These are phyloP conservation scores for Zonotrichia albicollis DNA, from an alignment of 2,797 vertebrate genomes.

Conservation along the genomic window DNA sequence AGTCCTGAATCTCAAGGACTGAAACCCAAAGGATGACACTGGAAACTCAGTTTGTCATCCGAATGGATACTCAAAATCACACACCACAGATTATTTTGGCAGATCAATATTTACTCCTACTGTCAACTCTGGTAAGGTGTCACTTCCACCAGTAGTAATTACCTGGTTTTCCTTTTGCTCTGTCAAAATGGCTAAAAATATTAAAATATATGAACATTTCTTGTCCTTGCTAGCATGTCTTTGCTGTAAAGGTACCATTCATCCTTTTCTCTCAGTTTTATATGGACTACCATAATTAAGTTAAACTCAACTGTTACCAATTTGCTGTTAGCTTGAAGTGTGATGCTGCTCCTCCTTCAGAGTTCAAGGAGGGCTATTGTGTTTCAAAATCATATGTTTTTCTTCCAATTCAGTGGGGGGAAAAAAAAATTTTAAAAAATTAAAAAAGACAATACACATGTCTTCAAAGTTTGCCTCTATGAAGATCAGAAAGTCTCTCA, in stretches of 20 bases:
- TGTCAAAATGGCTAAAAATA: background rate
- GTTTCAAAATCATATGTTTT: background rate
- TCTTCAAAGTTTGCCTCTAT: background rate
- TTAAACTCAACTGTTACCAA: background rate
- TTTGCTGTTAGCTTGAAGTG: background rate
- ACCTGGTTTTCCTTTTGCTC: background rate
- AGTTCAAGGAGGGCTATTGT: background rate
- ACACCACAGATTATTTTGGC: background rate
- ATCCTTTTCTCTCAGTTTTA: background rate
- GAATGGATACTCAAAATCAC: background rate
- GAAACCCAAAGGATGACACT: background rate
- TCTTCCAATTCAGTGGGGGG: fast-evolving
- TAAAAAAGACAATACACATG: fast-evolving
- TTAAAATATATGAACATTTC: background rate
- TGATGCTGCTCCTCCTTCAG: background rate
- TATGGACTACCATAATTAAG: background rate
- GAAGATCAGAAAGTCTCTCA: background rate
- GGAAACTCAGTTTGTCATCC: background rate
- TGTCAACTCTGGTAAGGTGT: background rate
- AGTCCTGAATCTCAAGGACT: background rate
- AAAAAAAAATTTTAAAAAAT: fast-evolving
- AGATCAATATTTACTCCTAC: background rate
- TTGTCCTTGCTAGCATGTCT: background rate
- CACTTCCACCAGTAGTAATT: background rate
- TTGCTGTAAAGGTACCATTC: background rate